Evolutionary conservation across 2,888 invertebrate species (phyloP), one percentile per base, ranked within the genome.

Genomic region (Diplazon laetatorius): DNA sequence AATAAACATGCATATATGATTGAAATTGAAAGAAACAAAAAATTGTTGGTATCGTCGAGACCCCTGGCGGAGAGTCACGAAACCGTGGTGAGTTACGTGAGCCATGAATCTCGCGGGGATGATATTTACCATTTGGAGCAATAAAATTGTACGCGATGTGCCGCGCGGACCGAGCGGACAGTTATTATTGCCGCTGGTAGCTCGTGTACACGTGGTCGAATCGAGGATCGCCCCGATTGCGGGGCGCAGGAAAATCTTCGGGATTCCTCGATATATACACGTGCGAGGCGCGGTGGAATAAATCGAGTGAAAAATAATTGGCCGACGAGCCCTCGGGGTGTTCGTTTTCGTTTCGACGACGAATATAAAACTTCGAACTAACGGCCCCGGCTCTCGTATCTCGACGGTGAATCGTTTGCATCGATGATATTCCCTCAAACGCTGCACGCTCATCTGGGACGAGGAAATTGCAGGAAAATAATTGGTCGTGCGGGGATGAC

Each of bases 51-150:
- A 18, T 12, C n/a, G 8, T 25, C 14, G 1, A 14, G 2, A n/a
- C 16, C 8, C 6, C 30, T 25, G n/a, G n/a, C n/a, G 5, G 9
- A 12, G 5, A 39, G 30, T 70, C 60, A 60, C 39, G 70, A 70
- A 48, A n/a, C 46, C 50, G 55, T 39, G 8, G 37, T 0, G 25
- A 12, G 60, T 70, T 70, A 70, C 60, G 42, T 70, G 50, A 48
- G 42, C 60, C n/a, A 66, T 57, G 57, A 39, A 69, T 69, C 60
- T 30, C 46, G 35, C 39, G 39, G 14, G n/a, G 39, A 65, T 20
- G 50, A 65, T 35, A 39, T 30, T 30, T 25, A 44, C 44, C 57
- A 72, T 72, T 72, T 72, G 72, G 72, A 35, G 72, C 63, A 72
- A 72, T 72, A 72, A 72, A 72, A 72, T 72, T 72, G 44, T 63